Percentiles rank a stretch among this genome's conserved stretches.
Evolutionary conservation across 2,113 vertebrate genomes (phyloP).

Genomic region (Rallus limicola): DNA sequence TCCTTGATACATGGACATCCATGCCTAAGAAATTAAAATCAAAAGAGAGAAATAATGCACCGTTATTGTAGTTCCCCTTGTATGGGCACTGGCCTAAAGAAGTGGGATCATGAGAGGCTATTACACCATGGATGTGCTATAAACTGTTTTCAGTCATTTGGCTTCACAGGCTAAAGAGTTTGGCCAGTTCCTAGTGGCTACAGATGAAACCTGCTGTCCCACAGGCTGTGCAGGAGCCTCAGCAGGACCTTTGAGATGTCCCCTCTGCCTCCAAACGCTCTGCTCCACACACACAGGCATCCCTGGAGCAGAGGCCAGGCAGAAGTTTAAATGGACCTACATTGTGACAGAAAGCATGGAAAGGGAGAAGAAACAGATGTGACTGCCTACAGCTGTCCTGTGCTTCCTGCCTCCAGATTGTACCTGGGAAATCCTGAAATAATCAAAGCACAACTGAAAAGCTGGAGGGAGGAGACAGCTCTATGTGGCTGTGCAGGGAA

Average conservation of each 20-base stretch:
- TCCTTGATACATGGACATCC: neutral
- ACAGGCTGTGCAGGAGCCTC: neutral
- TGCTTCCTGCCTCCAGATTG: neutral
- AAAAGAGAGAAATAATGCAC: neutral
- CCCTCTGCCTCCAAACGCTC: rapidly evolving
- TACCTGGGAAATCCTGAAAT: neutral
- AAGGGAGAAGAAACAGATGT: neutral
- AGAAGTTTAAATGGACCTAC: neutral
- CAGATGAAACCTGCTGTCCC: neutral
- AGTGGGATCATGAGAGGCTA: rapidly evolving
- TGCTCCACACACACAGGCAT: rapidly evolving
- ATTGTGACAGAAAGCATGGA: rapidly evolving
- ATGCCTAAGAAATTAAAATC: neutral
- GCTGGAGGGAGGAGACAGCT: neutral
- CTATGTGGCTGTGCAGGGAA: rapidly evolving
- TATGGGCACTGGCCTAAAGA: neutral
- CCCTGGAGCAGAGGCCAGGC: neutral
- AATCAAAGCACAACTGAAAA: neutral
- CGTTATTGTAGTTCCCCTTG: neutral
- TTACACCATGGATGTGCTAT: neutral
- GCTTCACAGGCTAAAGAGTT: neutral
- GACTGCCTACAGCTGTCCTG: neutral
- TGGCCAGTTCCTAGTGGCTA: neutral
- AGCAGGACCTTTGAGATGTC: neutral
- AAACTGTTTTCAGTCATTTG: neutral